Base-by-base conservation (phyloP, 2,797 vertebrate genomes). In the Holocentrus rufus region DNA sequence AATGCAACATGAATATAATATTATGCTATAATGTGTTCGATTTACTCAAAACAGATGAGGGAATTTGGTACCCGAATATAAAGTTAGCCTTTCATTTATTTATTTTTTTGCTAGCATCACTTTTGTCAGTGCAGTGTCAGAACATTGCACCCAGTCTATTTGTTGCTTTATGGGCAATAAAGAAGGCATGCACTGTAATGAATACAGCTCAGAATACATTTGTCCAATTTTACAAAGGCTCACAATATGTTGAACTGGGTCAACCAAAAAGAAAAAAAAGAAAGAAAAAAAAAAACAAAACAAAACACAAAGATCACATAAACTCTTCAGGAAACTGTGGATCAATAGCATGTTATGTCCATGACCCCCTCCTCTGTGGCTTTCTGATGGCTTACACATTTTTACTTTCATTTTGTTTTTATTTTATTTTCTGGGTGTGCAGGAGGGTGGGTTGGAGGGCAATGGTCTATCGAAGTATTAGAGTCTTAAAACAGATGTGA, bases 321-420 rank as follows among this genome's bases (percentile, higher is more conserved):
- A 89, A 86, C 83, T 85, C 74, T 79, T 87, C 62, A 92, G 86
- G 85, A 93, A 93, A 93, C 88, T 90, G 94, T 95, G 94, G 94
- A 95, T 95, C 94, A 94, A 94, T 94, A 93, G 93, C 93, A 94
- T 95, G 93, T 89, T 91, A 88, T 92, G 91, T 93, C 90, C 93
- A 94, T 95, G 92, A 91, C 89, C 92, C 90, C 89, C 85, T 94
- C 92, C 93, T 94, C 90, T 94, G 93, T 95, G 93, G 93, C 93
- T 95, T 94, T 92, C 90, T 88, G 90, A 94, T 90, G 93, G 93
- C 93, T 95, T 94, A 93, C 90, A 94, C 93, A 95, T 95, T 93
- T 93, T 93, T 91, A 89, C 87, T 93, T 93, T 92, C 81, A 84
- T 90, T 92, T 90, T 74, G 46, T 89, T 91, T 84, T 90, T 53